Percentiles rank a stretch among this genome's conserved stretches.
These are phyloP conservation scores for Terebella lapidaria DNA, from an alignment of 2,888 invertebrate species.

Conservation along the genomic window DNA sequence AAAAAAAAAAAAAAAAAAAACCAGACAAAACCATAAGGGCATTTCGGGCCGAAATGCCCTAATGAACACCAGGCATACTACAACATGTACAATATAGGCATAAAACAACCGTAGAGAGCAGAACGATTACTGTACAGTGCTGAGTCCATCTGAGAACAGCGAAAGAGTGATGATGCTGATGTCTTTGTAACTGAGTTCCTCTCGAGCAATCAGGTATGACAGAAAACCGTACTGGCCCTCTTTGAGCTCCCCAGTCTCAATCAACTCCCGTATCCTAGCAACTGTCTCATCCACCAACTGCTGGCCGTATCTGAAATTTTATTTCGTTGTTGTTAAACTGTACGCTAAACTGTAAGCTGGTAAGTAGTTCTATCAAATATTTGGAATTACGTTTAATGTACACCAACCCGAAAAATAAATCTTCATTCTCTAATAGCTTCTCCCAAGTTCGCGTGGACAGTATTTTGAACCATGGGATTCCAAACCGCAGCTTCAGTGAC, in stretches of 20 bases:
- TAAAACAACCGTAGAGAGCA: too few relatives aligned
- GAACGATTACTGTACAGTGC: slow-evolving; percentile 67
- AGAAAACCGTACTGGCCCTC: slow-evolving; percentile 54
- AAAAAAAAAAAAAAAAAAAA: too few relatives aligned
- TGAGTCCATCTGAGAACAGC: slow-evolving; percentile 74
- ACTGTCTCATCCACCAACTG: slow-evolving; percentile 42
- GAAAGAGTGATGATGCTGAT: slow-evolving; percentile 71
- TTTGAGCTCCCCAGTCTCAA: slow-evolving; percentile 55
- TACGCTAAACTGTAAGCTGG: too few relatives aligned
- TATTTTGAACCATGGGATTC: slow-evolving; percentile 57
- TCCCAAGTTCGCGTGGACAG: slow-evolving; percentile 57
- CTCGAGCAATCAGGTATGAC: slow-evolving; percentile 54
- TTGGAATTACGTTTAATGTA: too few relatives aligned
- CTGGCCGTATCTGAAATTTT: too few relatives aligned
- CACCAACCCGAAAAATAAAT: slow-evolving; percentile 68
- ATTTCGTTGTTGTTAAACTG: too few relatives aligned
- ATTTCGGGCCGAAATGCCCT: too few relatives aligned
- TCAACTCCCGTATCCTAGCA: slow-evolving; percentile 39
- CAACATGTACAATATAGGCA: too few relatives aligned
- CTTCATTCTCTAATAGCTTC: slow-evolving; percentile 57
- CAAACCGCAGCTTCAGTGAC: slow-evolving; percentile 56
- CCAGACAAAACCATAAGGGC: too few relatives aligned
- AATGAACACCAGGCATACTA: too few relatives aligned
- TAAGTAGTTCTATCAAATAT: too few relatives aligned
- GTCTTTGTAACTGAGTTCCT: slow-evolving; percentile 55